Percentiles rank a stretch among this genome's conserved stretches.
Conservation (phyloP, 2,888 invertebrate genomes). For the Ochropacha duplaris region DNA sequence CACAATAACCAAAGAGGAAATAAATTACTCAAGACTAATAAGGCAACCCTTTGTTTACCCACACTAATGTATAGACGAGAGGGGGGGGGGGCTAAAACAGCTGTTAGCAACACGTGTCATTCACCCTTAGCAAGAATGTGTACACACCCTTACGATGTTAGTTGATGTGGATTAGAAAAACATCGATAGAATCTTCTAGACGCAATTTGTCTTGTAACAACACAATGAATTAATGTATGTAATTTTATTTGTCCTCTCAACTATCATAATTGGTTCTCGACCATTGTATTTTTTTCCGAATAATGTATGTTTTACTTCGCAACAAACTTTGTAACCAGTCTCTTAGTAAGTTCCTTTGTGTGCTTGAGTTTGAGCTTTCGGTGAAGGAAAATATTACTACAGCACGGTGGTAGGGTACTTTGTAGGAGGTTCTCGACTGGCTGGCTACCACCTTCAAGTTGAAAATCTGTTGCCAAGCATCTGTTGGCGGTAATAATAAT, state of each 20-base stretch:
- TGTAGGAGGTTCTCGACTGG: no score
- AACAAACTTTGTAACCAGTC: neutral
- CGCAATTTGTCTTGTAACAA: neutral
- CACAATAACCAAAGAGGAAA: conserved; percentile 2
- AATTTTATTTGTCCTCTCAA: neutral
- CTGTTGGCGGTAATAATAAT: no score
- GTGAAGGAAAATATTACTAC: no score
- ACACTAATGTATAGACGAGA: conserved; percentile 29
- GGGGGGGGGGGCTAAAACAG: conserved; percentile 15
- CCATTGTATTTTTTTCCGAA: neutral
- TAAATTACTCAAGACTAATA: conserved; percentile 10
- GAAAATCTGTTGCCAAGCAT: no score
- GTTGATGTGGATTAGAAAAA: neutral
- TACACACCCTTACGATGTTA: neutral
- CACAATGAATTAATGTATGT: neutral
- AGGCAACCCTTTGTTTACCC: conserved; percentile 41
- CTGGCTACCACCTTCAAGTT: no score
- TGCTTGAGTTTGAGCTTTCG: no score
- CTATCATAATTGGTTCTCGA: neutral
- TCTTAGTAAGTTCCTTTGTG: no score
- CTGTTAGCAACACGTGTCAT: conserved; percentile 26
- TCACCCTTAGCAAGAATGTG: conserved; percentile 10
- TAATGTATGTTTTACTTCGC: neutral
- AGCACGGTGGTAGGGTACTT: no score
- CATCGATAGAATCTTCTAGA: neutral